Percentiles rank a stretch among this genome's conserved stretches.
Evolutionary conservation across 2,888 invertebrate species (phyloP).

Genomic region (Heliconius hortense): DNA sequence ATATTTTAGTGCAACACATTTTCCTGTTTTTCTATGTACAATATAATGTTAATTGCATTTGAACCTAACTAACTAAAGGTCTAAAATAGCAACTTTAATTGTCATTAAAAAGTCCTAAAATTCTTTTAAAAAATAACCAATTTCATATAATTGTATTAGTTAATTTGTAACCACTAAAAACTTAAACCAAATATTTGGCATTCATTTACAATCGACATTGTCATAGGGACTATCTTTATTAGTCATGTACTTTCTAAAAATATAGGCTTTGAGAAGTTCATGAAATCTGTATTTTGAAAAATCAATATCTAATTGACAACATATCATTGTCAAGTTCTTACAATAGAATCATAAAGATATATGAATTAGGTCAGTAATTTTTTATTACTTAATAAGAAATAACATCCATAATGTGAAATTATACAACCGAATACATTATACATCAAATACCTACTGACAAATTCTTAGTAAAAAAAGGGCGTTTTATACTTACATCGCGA

Average conservation of each 20-base stretch:
- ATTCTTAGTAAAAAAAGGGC: slow-evolving; percentile 43
- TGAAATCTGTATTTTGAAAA: neutral
- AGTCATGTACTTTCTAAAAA: slow-evolving; percentile 15
- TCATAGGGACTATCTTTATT: neutral
- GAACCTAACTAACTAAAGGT: neutral
- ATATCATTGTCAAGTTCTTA: slow-evolving; percentile 7
- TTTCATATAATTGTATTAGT: neutral
- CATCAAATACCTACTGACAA: slow-evolving; percentile 1
- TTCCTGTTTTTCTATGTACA: neutral
- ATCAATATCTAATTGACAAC: slow-evolving; percentile 15
- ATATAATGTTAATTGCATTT: neutral
- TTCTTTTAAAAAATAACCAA: neutral
- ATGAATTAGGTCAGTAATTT: slow-evolving; percentile 25
- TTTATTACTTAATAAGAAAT: slow-evolving; percentile 15
- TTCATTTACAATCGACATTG: neutral
- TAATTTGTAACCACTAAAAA: neutral
- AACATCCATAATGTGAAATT: neutral
- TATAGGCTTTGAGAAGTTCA: neutral
- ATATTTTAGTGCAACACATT: neutral
- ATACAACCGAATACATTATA: neutral
- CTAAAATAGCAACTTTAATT: neutral
- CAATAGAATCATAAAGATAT: neutral
- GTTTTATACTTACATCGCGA: slow-evolving; percentile 89
- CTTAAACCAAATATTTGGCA: neutral
- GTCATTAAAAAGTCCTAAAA: neutral